Percentiles rank a stretch among this genome's conserved stretches.
Evolutionary conservation across 2,797 vertebrate species (phyloP).

Genomic region (Eulemur coronatus): DNA sequence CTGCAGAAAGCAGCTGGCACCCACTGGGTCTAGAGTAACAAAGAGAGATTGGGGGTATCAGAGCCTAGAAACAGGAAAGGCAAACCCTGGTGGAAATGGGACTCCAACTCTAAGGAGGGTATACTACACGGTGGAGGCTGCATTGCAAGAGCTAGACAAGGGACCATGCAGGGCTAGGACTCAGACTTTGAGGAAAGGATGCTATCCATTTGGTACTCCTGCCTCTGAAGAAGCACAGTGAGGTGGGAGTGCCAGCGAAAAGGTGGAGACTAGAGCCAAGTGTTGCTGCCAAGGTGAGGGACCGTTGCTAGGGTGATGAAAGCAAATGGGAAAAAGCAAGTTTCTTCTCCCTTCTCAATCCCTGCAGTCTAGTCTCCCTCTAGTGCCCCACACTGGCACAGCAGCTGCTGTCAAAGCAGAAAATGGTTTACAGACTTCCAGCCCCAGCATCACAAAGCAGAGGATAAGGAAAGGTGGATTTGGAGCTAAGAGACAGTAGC

Average conservation of each 20-base stretch:
- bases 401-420: neutral
- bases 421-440: neutral
- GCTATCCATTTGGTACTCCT: neutral
- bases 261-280: neutral
- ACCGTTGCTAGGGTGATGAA: neutral
- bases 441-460: neutral
- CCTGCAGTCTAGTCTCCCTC: neutral
- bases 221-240: too few species aligned
- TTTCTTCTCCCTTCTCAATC: neutral
- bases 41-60: neutral
- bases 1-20: neutral
- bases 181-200: neutral
- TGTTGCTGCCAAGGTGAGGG: neutral
- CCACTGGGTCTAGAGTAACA: neutral
- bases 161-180: neutral
- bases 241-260: neutral
- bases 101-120: neutral
- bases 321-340: neutral
- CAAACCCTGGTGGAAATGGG: neutral
- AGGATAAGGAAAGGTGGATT: neutral
- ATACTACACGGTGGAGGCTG: neutral
- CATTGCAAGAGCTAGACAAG: neutral
- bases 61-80: neutral
- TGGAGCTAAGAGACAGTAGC: neutral
- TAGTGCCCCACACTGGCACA: neutral